phyloP scores from a whole-genome alignment of 2,797 vertebrate species.

The Acipenser transmontanus region DNA sequence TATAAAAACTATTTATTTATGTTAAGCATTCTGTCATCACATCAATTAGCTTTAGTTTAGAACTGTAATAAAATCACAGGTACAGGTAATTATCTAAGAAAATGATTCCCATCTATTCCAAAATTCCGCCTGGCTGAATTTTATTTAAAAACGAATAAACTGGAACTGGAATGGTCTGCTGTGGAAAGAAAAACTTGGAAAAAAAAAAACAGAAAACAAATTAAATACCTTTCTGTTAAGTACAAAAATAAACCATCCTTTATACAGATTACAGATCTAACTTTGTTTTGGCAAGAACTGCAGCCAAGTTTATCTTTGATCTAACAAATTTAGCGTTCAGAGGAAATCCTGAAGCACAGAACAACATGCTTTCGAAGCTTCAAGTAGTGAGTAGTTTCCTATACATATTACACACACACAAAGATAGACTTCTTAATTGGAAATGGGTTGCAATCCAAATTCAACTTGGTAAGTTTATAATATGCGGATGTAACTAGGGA shows the following conservation, averaged over 20 bases:
- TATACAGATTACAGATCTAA: too few relatives aligned
- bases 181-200: too few relatives aligned
- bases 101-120: slow-evolving; percentile 54
- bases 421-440: slow-evolving; percentile 52
- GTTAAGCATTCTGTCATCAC: slow-evolving; percentile 60
- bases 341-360: slow-evolving; percentile 21
- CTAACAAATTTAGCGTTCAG: slow-evolving; percentile 11
- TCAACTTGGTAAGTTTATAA: slow-evolving; percentile 49
- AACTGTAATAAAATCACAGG: slow-evolving; percentile 54
- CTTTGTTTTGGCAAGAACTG: not conserved
- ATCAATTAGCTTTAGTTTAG: slow-evolving; percentile 61
- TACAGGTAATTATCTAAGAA: slow-evolving; percentile 51
- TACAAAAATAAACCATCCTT: too few relatives aligned
- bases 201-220: too few relatives aligned
- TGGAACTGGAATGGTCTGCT: too few relatives aligned
- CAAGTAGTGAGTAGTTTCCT: slow-evolving; percentile 27
- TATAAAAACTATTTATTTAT: slow-evolving; percentile 61
- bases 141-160: slow-evolving; percentile 11
- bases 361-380: slow-evolving; percentile 22
- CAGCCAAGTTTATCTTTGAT: slow-evolving; percentile 16
- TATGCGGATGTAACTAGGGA: slow-evolving; percentile 64
- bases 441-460: slow-evolving; percentile 45
- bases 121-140: slow-evolving; percentile 41
- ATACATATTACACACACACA: slow-evolving; percentile 19
- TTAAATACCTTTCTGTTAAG: too few relatives aligned